Evolutionary conservation across 2,888 invertebrate genomes (phyloP), one percentile per base, ranked within the genome.

Genomic region (Calephelis perditalis): DNA sequence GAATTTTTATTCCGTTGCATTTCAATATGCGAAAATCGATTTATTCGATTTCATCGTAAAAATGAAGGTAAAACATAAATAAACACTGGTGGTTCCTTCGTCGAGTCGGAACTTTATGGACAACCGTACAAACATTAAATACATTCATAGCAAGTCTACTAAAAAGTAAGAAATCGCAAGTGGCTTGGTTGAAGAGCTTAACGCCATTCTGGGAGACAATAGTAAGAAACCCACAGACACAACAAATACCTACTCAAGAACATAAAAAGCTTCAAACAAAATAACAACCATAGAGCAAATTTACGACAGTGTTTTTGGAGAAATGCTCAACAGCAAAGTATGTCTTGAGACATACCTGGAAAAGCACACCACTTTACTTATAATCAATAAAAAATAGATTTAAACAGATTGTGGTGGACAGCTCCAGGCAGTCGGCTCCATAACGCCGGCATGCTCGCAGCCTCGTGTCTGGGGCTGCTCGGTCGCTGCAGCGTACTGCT

Each of bases 381-480:
- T 57, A 44, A 46, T 40, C 40, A 40, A 40, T 40, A 43, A 15
- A 58, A 57, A 57, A 57, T 60, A 43, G 56, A 56, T 61, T 49
- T 58, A 57, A 59, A 11, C 52, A 62, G 64, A 52, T 49, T 71
- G 70, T 73, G 73, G 77, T 78, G 76, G 68, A 67, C 68, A 70
- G 70, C 76, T 77, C 76, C 75, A 73, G 72, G 73, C 66, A 71
- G 74, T 73, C 73, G 67, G 77, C 80, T 79, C 79, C 76, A 73
- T 67, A 68, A 71, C 75, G 85, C 83, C 82, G 75, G 72, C 88
- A 88, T 88, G 88, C 88, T 86, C 88, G 88, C 88, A 88, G 89
- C 89, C 89, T 86, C 86, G 89, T 87, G 75, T 85, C 87, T 89
- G 79, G 87, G 88, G 88, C 87, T 87, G 87, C 85, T 89, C 87